Evolutionary conservation across 2,113 vertebrate genomes (phyloP), one percentile per base, ranked within the genome.

Genomic region (Zingel zingel): DNA sequence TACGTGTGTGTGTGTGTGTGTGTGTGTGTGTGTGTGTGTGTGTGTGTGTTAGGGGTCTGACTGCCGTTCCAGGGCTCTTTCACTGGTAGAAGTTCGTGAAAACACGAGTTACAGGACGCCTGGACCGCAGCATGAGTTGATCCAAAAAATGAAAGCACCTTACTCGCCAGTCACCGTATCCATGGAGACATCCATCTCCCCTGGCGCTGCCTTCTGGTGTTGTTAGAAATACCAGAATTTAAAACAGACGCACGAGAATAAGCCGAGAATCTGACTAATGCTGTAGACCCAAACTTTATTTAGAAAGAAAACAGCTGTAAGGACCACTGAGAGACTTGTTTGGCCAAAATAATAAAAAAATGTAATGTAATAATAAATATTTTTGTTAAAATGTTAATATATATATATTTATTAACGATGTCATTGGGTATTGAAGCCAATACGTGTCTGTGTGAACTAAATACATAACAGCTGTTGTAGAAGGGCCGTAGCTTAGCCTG

Each of bases 281-380:
- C 11, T 56, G 25, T 39, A 21, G 5, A 48, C 19, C 69, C 19
- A 70, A 58, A 47, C 21, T 79, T 79, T 75, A 68, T 68, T 65
- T 61, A 0, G 43, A 43, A 30, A 71, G 36, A 39, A 54, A 45
- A n/a, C 5, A 51, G 19, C 16, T 27, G 4, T 18, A 78, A 61
- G 43, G 0, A 51, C n/a, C 54, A 27, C 1, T 23, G 21, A 53
- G 16, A 47, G 64, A 25, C 54, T 66, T 36, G 8, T 23, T 33
- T 51, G 58, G 21, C 19, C 33, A 72, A 61, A 25, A 65, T 25
- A 1, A n/a, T n/a, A n/a, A n/a, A n/a, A 43, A 43, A n/a, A 13
- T n/a, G 11, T 11, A 68, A 57, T n/a, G 36, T 1, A 59, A 78
- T 6, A 84, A 66, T 77, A 79, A 84, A 79, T 79, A 72, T 1